Evolutionary conservation across 2,797 vertebrate species (phyloP).

Genomic region (Leptatherina wallacei): DNA sequence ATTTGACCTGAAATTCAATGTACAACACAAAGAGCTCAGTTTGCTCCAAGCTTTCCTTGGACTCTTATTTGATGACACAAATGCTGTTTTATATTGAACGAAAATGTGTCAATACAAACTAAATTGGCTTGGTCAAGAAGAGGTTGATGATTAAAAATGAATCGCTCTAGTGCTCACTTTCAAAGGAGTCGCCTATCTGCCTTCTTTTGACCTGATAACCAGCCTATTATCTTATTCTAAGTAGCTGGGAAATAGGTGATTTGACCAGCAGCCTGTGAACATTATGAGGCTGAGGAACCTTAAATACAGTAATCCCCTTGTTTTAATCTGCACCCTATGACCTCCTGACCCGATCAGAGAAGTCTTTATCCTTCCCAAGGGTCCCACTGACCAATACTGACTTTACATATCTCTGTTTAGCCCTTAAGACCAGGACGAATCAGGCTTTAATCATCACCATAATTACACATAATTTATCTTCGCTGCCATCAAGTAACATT

Average conservation of each 20-base stretch:
- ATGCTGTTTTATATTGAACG: constrained; percentile 24
- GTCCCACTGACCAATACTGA: constrained; percentile 64
- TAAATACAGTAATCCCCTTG: constrained; percentile 85
- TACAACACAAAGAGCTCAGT: constrained; percentile 56
- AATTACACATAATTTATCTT: constrained; percentile 85
- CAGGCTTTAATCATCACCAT: constrained; percentile 78
- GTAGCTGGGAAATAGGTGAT: constrained; percentile 72
- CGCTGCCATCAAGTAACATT: constrained; percentile 74
- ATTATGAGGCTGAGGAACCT: constrained; percentile 69
- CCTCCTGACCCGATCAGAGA: constrained; percentile 72
- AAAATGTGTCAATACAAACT: constrained; percentile 42
- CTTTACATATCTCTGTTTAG: constrained; percentile 75
- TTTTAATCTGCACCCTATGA: constrained; percentile 82
- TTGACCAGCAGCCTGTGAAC: constrained; percentile 78
- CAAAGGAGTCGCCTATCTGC: constrained; percentile 52
- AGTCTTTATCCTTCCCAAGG: constrained; percentile 74
- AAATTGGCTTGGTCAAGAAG: constrained; percentile 26
- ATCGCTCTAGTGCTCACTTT: constrained; percentile 39
- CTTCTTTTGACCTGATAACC: constrained; percentile 67
- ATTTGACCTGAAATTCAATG: constrained; percentile 64
- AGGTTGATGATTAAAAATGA: constrained; percentile 38
- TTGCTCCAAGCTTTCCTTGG: constrained; percentile 37
- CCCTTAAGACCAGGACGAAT: constrained; percentile 71
- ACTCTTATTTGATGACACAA: constrained; percentile 54
- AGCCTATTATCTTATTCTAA: constrained; percentile 68